These are phyloP conservation scores for Xerus inauris DNA, from an alignment of 2,113 vertebrate species.

Conservation along the genomic window DNA sequence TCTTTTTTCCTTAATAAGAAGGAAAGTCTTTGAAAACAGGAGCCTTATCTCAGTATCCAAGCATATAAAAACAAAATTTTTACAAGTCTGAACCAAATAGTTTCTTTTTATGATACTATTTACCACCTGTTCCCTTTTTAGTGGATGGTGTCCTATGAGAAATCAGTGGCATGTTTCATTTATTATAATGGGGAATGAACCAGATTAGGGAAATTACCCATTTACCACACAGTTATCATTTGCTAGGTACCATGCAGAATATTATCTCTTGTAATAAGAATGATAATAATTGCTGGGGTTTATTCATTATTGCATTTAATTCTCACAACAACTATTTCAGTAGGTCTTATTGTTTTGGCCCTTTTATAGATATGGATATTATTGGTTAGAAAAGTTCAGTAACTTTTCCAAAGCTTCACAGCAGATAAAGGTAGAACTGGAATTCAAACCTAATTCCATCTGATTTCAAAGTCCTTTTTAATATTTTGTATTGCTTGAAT, in stretches of 20 bases:
- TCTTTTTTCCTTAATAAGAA: not conserved
- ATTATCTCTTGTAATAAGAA: slow-evolving; percentile 4
- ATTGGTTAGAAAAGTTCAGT: not conserved
- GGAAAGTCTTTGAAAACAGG: not conserved
- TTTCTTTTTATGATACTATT: not conserved
- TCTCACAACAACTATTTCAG: not conserved
- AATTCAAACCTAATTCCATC: not conserved
- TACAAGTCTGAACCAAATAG: not conserved
- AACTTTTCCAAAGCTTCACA: slow-evolving; percentile 6
- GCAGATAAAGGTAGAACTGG: not conserved
- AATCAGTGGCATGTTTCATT: not conserved
- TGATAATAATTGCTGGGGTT: not conserved
- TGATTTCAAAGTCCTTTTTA: not conserved
- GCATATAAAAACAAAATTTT: not conserved
- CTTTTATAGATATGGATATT: not conserved
- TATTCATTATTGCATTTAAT: not conserved
- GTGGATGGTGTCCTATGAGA: not conserved
- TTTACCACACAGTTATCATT: not conserved
- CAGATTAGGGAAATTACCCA: not conserved
- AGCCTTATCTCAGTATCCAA: not conserved
- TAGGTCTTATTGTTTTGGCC: not conserved
- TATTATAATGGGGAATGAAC: not conserved
- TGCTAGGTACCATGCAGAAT: not conserved
- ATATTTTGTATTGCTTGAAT: not conserved
- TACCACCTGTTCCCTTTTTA: not conserved